Evolutionary conservation across 2,113 vertebrate species (phyloP).

Genomic region (Cottus gobio): DNA sequence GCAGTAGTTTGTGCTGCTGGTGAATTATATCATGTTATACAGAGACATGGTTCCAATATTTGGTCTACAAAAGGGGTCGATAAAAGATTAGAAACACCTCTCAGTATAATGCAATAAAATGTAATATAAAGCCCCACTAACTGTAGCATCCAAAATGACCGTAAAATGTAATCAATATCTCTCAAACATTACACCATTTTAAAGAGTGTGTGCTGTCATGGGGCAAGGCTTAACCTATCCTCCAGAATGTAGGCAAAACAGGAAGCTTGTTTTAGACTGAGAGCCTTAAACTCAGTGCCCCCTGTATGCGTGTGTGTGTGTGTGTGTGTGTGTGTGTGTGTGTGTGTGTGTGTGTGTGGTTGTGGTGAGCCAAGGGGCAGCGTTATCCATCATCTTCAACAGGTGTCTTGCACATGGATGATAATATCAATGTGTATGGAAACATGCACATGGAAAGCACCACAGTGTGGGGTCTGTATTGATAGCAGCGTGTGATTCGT

Average conservation of each 20-base stretch:
- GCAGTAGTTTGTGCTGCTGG: background rate
- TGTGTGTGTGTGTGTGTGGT: constrained; percentile 2
- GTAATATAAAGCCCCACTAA: background rate
- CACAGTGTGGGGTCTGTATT: constrained; percentile 39
- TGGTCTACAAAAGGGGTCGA: background rate
- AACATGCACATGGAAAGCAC: background rate
- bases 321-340: background rate
- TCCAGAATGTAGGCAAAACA: constrained; percentile 37
- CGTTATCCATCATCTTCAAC: constrained; percentile 29
- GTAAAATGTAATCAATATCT: background rate
- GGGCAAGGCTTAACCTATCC: background rate
- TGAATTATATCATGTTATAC: background rate
- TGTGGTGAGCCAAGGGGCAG: constrained; percentile 1
- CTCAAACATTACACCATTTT: background rate
- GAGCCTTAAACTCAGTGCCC: constrained; percentile 1
- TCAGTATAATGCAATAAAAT: background rate
- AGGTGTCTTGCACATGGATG: constrained; percentile 35
- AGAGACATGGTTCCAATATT: background rate
- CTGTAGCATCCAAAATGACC: background rate
- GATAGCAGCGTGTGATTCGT: constrained; percentile 12
- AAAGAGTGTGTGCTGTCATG: background rate
- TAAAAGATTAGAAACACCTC: background rate
- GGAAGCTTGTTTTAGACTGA: constrained; percentile 32
- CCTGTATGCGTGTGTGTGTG: background rate
- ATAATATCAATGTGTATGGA: constrained; percentile 19